Evolutionary conservation across 2,797 vertebrate genomes (phyloP), one percentile per base, ranked within the genome.

Genomic region (Craterocephalus amniculus): DNA sequence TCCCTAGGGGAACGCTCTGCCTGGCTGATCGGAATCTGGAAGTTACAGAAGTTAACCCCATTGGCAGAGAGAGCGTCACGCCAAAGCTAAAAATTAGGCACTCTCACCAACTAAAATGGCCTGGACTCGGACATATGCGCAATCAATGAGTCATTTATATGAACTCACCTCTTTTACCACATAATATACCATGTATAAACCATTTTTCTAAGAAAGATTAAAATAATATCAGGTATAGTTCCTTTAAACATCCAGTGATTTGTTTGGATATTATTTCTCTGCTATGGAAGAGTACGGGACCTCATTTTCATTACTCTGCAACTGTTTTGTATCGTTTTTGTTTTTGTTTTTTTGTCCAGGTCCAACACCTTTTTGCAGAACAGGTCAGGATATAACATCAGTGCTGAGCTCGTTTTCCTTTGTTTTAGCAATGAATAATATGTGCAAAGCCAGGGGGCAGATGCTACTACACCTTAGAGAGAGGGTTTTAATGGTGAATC

Each of bases 291-390:
- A 83, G 60, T 27, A 59, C 22, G 66, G 70, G 24, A 5, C 43
- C 31, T 18, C 64, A 43, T 63, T 86, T 79, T 79, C 76, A 83
- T 92, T 77, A 90, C 80, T 57, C 35, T 91, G 62, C 76, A 69
- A 36, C 80, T 90, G 85, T 89, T 92, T 86, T 92, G 82, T 89
- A 85, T 90, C 92, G 88, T 91, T n/a, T 40, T 16, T 13, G 0
- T 38, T 40, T 16, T 14, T 90, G 84, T 88, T 92, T 90, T 92
- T 86, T 78, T 82, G 86, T 93, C 89, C 67, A 93, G 92, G 91
- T 91, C 90, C 92, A 85, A 88, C 89, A 89, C 83, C 87, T 80
- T 93, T 89, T 93, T 93, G 89, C 91, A 92, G 90, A 93, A 88
- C 91, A 92, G 91, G 91, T 93, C 92, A 93, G 91, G 89, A 87